phyloP scores from a whole-genome alignment of 2,888 invertebrate species.

The Drosophila melanosoma region DNA sequence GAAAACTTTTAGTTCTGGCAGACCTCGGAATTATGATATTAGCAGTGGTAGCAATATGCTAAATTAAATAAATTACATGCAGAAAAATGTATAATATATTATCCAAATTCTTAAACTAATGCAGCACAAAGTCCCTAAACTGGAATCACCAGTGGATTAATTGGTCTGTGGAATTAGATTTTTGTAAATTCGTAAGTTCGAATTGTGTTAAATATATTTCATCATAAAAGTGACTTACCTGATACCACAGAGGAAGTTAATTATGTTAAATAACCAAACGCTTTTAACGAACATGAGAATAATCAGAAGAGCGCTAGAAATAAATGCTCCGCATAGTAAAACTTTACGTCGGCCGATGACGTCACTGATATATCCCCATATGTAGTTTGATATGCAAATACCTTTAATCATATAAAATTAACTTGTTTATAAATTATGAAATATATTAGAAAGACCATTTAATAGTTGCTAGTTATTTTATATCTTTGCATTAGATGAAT shows the following conservation, averaged over 20 bases:
- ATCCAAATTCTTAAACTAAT: no score
- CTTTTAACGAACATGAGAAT: constrained; percentile 81
- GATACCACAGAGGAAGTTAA: constrained; percentile 76
- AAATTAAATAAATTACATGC: no score
- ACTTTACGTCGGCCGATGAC: constrained; percentile 75
- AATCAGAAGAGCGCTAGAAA: constrained; percentile 67
- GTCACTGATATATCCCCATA: constrained; percentile 81
- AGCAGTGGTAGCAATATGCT: no score
- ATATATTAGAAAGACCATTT: background rate
- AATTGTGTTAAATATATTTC: background rate
- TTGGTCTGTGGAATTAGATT: background rate
- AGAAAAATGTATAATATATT: no score
- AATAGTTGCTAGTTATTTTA: background rate
- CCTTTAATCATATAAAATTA: constrained; percentile 48
- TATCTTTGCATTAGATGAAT: background rate
- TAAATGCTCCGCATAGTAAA: constrained; percentile 68
- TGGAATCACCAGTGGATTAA: background rate
- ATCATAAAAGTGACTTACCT: constrained; percentile 61
- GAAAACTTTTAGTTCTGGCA: no score
- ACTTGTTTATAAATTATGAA: background rate
- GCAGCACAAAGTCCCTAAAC: background rate
- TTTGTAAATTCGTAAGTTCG: background rate
- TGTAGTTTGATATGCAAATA: constrained; percentile 80
- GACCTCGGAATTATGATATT: no score
- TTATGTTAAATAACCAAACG: constrained; percentile 77